Evolutionary conservation across 2,797 vertebrate genomes (phyloP), one percentile per base, ranked within the genome.

Genomic region (Chloroceryle inda): DNA sequence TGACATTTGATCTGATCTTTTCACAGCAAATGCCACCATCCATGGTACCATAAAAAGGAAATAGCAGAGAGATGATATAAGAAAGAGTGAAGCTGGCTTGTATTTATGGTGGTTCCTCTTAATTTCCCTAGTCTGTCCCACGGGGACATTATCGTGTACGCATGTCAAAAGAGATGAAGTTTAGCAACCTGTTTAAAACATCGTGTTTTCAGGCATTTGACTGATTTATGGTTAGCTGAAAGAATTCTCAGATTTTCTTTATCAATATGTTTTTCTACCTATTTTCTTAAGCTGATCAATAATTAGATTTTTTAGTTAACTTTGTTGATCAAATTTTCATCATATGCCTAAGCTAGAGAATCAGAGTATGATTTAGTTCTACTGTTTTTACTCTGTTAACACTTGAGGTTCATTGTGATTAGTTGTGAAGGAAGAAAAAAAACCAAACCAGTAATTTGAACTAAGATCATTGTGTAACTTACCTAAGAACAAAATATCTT

Each of bases 1-100:
- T 91, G 94, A 81, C 91, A 86, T 94, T 87, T 95, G 92, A 72
- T 91, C 71, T 92, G 90, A 73, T 94, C 80, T 90, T 96, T 94
- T 88, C 90, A 78, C 81, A 94, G 55, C 68, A 92, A 96, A 79
- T 53, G 23, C 38, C 93, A 31, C 50, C 72, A 38, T 93, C 75
- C 3, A 0, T 45, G 12, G 92, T 86, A 72, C 18, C 20, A 7
- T 72, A 71, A 82, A 93, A 91, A 79, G 67, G 73, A 77, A 87
- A 68, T 59, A 76, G 55, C 62, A 76, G 44, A 69, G 42, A 52
- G 49, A 29, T 84, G 52, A 24, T 56, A 21, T 1, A 79, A 44
- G 68, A 69, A 82, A 62, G 27, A 74, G 37, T 2, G 2, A 59
- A 52, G 40, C 37, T 86, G 42, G 23, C 17, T 86, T 85, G 14